Evolutionary conservation across 2,888 invertebrate genomes (phyloP).

Genomic region (Liodrosophila aerea): DNA sequence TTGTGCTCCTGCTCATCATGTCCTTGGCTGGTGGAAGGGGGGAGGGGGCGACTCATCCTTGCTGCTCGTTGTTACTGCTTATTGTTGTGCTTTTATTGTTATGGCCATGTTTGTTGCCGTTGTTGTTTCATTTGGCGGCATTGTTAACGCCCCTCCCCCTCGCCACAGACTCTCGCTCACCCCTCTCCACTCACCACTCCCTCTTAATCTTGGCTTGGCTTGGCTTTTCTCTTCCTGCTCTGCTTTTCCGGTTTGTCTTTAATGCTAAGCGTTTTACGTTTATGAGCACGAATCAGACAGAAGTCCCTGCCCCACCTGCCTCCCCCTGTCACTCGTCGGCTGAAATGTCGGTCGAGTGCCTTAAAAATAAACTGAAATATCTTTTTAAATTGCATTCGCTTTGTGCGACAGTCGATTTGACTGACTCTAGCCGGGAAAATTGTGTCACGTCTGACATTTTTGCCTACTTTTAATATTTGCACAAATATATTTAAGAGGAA

Average conservation of each 20-base stretch:
- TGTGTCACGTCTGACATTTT: slow-evolving; percentile 60
- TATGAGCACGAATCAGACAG: slow-evolving; percentile 44
- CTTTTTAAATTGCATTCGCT: slow-evolving; percentile 60
- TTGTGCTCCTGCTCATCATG: slow-evolving; percentile 5
- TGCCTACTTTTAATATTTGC: slow-evolving; percentile 61
- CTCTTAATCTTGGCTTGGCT: neutral
- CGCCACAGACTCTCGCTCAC: neutral
- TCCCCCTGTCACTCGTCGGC: slow-evolving; percentile 17
- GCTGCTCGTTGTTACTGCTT: slow-evolving; percentile 69
- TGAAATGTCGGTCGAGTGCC: too few relatives aligned
- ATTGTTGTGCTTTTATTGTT: slow-evolving; percentile 75
- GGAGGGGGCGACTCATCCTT: slow-evolving; percentile 25
- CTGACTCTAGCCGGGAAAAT: slow-evolving; percentile 43
- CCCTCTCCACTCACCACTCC: neutral
- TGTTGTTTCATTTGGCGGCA: slow-evolving; percentile 72
- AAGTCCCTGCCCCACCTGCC: neutral
- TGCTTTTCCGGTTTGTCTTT: slow-evolving; percentile 42
- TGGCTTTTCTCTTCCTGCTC: neutral
- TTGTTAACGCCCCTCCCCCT: slow-evolving; percentile 45
- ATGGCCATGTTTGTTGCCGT: slow-evolving; percentile 68
- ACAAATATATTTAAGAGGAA: slow-evolving; percentile 63
- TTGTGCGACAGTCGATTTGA: slow-evolving; percentile 38
- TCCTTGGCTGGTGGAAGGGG: slow-evolving; percentile 30
- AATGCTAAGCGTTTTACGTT: slow-evolving; percentile 72
- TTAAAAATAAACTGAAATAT: slow-evolving; percentile 43